Evolutionary conservation across 2,888 invertebrate genomes (phyloP).

Genomic region (Automeris io): DNA sequence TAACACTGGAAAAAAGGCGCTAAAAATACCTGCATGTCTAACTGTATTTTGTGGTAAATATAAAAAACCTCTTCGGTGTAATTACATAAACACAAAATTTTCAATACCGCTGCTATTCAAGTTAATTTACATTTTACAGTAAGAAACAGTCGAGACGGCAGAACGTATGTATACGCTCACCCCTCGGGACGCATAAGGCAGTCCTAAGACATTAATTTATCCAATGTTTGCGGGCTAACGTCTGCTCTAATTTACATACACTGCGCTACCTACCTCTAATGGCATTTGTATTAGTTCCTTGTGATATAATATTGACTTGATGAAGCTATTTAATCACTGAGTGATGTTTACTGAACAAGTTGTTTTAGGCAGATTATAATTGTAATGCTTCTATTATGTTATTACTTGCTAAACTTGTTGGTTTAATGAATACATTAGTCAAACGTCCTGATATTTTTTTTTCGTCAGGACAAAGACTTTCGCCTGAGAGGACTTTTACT

Average conservation of each 20-base stretch:
- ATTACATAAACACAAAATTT: too few species aligned
- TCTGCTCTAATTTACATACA: conserved; percentile 58
- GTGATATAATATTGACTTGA: conserved; percentile 23
- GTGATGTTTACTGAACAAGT: conserved; percentile 40
- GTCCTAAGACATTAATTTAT: conserved; percentile 48
- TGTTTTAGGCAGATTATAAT: conserved; percentile 15
- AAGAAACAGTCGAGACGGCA: conserved; percentile 15
- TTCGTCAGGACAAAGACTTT: too few species aligned
- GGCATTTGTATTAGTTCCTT: conserved; percentile 36
- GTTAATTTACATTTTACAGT: conserved; percentile 8
- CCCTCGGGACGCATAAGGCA: conserved; percentile 33
- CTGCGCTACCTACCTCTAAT: conserved; percentile 37
- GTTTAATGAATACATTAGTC: too few species aligned
- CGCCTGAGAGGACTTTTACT: too few species aligned
- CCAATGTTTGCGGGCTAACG: conserved; percentile 54
- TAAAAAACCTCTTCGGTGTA: too few species aligned
- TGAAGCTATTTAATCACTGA: conserved; percentile 20
- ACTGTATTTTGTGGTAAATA: too few species aligned
- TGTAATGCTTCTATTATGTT: too few species aligned
- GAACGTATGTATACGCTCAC: conserved; percentile 18
- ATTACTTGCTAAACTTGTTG: too few species aligned
- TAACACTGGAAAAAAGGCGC: too few species aligned
- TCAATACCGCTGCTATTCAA: too few species aligned
- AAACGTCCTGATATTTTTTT: too few species aligned
- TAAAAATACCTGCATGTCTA: too few species aligned